Percentiles rank a stretch among this genome's conserved stretches.
Evolutionary conservation across 2,888 invertebrate species (phyloP).

Genomic region (Ernsta delagoae): DNA sequence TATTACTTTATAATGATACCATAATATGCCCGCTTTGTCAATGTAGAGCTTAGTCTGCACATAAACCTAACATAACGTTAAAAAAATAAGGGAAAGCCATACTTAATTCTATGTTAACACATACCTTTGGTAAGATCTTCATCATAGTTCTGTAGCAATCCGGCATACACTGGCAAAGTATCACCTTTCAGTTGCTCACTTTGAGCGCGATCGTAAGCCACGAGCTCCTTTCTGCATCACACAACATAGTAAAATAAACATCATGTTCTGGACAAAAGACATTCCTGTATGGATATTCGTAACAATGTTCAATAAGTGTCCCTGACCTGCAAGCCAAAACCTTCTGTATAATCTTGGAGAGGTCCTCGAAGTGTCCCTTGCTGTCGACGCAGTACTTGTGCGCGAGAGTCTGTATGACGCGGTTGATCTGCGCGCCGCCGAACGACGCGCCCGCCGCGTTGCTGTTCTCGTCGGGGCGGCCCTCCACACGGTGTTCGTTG

Average conservation of each 20-base stretch:
- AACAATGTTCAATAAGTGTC: slow-evolving; percentile 30
- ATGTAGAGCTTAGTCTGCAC: no score
- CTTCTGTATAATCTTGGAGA: slow-evolving; percentile 95
- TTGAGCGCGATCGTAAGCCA: slow-evolving; percentile 95
- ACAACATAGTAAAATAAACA: not conserved
- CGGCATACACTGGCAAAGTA: slow-evolving; percentile 74
- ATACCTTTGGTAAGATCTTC: slow-evolving; percentile 74
- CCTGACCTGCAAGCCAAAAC: slow-evolving; percentile 94
- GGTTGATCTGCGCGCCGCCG: slow-evolving; percentile 91
- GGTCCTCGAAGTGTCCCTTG: slow-evolving; percentile 96
- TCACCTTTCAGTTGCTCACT: slow-evolving; percentile 85
- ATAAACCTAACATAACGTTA: no score
- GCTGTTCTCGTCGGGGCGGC: slow-evolving; percentile 82
- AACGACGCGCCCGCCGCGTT: slow-evolving; percentile 79
- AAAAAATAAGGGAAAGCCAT: no score
- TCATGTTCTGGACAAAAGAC: no score
- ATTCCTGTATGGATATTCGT: no score
- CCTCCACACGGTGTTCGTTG: slow-evolving; percentile 93
- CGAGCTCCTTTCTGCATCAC: slow-evolving; percentile 89
- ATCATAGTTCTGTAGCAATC: slow-evolving; percentile 76
- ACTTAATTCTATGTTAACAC: not conserved
- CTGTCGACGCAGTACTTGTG: slow-evolving; percentile 98
- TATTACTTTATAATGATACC: no score
- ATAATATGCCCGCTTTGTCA: no score
- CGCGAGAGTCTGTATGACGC: slow-evolving; percentile 96